Conservation (phyloP, 2,797 vertebrate genomes). For the Scomberomorus guttatus region DNA sequence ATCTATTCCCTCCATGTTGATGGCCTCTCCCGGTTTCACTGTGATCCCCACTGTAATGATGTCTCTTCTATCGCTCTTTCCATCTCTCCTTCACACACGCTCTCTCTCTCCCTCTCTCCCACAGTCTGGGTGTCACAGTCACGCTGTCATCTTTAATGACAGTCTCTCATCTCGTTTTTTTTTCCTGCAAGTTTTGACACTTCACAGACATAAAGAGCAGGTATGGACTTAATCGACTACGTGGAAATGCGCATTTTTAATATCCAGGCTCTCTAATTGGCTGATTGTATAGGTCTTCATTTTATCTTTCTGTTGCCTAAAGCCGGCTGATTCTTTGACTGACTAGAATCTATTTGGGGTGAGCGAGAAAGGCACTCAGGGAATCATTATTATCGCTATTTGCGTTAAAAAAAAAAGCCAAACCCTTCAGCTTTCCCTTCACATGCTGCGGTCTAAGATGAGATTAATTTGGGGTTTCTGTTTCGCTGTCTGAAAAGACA, state of each 20-base stretch:
- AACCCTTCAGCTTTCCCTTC: constrained; percentile 44
- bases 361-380: constrained; percentile 35
- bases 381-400: constrained; percentile 67
- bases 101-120: constrained; percentile 10
- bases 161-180: constrained; percentile 35
- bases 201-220: constrained; percentile 33
- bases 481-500: constrained; percentile 38
- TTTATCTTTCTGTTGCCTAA: constrained; percentile 42
- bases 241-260: constrained; percentile 33
- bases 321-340: constrained; percentile 47
- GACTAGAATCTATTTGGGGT: constrained; percentile 51
- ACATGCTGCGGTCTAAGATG: constrained; percentile 36
- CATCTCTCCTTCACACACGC: constrained; percentile 39
- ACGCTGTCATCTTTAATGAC: constrained; percentile 47
- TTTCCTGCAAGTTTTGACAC: constrained; percentile 10
- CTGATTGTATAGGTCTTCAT: constrained; percentile 39
- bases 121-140: constrained; percentile 44
- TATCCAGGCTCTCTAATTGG: constrained; percentile 29
- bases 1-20: constrained; percentile 39
- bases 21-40: constrained; percentile 36
- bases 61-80: constrained; percentile 34
- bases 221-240: neutral
- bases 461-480: constrained; percentile 57
- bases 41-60: constrained; percentile 55
- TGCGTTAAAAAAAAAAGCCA: constrained; percentile 71